Evolutionary conservation across 2,888 invertebrate genomes (phyloP).

Genomic region (Acleris cristana): DNA sequence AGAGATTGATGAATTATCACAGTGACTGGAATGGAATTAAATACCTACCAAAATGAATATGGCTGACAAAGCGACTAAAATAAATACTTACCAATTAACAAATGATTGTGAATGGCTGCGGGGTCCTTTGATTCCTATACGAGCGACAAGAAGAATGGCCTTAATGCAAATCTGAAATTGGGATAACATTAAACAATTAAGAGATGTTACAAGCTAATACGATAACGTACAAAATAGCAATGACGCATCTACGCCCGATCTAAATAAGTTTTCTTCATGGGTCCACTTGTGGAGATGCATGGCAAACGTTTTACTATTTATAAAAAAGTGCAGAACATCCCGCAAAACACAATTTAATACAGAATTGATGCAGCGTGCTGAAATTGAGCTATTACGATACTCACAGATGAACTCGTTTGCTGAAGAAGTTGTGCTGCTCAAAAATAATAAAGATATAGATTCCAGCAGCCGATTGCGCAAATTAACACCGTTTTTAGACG

Average conservation of each 20-base stretch:
- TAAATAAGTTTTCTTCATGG: not conserved
- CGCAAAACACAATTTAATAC: not conserved
- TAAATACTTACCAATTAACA: not conserved
- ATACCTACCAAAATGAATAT: constrained; percentile 30
- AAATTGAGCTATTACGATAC: not conserved
- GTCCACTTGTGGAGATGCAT: not conserved
- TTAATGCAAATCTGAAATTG: not conserved
- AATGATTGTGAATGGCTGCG: constrained; percentile 12
- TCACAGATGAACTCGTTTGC: constrained; percentile 11
- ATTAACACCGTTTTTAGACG: constrained; percentile 15
- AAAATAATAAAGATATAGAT: not conserved
- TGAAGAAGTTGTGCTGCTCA: not conserved
- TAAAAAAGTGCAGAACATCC: constrained; percentile 1
- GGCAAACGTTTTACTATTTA: not conserved
- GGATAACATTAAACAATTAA: not conserved
- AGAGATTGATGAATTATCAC: constrained; percentile 13
- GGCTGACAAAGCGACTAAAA: constrained; percentile 23
- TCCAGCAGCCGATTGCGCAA: constrained; percentile 2
- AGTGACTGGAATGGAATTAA: constrained; percentile 14
- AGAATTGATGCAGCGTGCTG: not conserved
- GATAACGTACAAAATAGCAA: not conserved
- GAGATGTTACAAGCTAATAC: not conserved
- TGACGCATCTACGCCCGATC: not conserved
- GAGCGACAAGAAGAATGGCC: constrained; percentile 11
- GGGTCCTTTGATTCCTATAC: constrained; percentile 22